These are phyloP conservation scores for Oostethus manadensis DNA, from an alignment of 2,113 vertebrate species.

Conservation along the genomic window DNA sequence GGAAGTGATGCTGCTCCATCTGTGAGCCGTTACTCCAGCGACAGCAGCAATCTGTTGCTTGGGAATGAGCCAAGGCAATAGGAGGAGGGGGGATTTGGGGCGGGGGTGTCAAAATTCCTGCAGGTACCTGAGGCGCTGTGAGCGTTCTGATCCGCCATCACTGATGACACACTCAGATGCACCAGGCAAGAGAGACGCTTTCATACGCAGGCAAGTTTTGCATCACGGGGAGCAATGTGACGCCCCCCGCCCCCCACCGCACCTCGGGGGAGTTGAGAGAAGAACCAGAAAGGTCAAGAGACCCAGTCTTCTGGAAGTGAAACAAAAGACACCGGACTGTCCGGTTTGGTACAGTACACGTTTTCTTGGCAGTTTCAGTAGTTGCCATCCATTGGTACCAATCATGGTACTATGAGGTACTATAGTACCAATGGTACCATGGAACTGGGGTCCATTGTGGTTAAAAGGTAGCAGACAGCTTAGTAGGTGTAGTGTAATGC, in stretches of 20 bases:
- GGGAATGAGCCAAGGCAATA: constrained; percentile 60
- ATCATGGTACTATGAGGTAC: no score
- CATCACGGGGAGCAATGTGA: constrained; percentile 63
- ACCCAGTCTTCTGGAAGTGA: no score
- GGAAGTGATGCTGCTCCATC: constrained; percentile 68
- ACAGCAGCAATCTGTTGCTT: constrained; percentile 70
- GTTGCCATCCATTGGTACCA: no score
- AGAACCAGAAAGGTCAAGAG: no score
- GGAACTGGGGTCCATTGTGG: no score
- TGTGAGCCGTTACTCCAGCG: constrained; percentile 65
- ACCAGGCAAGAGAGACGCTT: constrained; percentile 20
- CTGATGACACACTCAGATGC: constrained; percentile 53
- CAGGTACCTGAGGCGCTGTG: constrained; percentile 61
- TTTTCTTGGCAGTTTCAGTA: no score
- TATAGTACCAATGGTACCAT: no score
- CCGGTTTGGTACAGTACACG: no score
- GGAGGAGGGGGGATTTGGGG: not conserved
- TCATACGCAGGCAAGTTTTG: constrained; percentile 55
- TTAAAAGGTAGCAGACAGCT: no score
- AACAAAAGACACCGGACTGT: no score
- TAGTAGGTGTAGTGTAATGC: not conserved
- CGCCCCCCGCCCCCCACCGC: not conserved
- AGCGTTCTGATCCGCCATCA: constrained; percentile 65
- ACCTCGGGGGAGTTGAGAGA: not conserved
- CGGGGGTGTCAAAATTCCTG: constrained; percentile 57